Evolutionary conservation across 2,888 invertebrate genomes (phyloP).

Genomic region (Neuroscelio doddi): DNA sequence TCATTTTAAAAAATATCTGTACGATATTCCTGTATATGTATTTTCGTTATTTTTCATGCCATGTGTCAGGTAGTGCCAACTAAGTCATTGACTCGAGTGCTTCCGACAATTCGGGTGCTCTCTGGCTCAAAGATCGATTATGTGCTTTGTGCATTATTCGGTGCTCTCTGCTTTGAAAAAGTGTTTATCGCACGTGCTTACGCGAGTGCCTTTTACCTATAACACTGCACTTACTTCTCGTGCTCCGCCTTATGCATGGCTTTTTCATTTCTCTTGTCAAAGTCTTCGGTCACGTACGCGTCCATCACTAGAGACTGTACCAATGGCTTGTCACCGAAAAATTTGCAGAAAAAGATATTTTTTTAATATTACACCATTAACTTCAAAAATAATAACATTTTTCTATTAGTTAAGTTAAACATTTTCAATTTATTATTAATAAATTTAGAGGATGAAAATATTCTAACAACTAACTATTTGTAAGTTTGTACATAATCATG

Average conservation of each 20-base stretch:
- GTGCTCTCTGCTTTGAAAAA: slow-evolving; percentile 48
- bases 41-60: slow-evolving; percentile 41
- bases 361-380: no score
- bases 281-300: slow-evolving; percentile 90
- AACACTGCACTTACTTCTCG: slow-evolving; percentile 77
- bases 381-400: no score
- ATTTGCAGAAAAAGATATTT: background rate
- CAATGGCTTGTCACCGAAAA: slow-evolving; percentile 90
- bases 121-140: slow-evolving; percentile 50
- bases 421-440: no score
- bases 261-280: slow-evolving; percentile 79
- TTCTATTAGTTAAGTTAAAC: no score
- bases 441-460: no score
- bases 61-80: slow-evolving; percentile 42
- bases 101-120: slow-evolving; percentile 48
- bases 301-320: slow-evolving; percentile 92
- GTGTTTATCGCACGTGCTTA: slow-evolving; percentile 54
- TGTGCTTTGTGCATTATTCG: slow-evolving; percentile 51
- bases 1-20: no score
- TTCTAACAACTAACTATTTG: no score
- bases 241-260: slow-evolving; percentile 73
- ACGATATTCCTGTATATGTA: slow-evolving; percentile 30
- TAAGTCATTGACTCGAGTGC: slow-evolving; percentile 45
- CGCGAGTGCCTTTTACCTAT: slow-evolving; percentile 53
- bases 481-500: no score